Evolutionary conservation across 2,888 invertebrate genomes (phyloP).

Genomic region (Pollenia griseotomentosa): DNA sequence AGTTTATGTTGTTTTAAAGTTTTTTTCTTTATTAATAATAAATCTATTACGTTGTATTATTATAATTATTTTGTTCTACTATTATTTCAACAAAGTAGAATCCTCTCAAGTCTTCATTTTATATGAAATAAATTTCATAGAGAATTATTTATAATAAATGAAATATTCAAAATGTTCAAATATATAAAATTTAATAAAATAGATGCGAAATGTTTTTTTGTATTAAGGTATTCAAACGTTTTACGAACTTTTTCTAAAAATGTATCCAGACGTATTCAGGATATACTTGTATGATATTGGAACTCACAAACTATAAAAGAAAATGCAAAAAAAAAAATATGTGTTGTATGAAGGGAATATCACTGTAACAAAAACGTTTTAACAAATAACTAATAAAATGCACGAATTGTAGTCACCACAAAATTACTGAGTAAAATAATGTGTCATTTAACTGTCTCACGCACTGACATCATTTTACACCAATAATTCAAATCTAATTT

Average conservation of each 20-base stretch:
- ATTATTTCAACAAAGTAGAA: constrained; percentile 11
- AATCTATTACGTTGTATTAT: not conserved
- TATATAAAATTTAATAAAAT: not conserved
- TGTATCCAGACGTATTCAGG: too few species aligned
- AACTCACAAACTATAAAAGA: too few species aligned
- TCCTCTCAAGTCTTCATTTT: not conserved
- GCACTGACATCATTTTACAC: not conserved
- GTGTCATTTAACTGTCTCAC: constrained; percentile 13
- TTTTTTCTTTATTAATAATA: not conserved
- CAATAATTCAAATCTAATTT: constrained; percentile 53
- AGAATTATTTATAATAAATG: not conserved
- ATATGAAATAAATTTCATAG: not conserved
- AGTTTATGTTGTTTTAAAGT: constrained; percentile 3
- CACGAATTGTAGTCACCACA: not conserved
- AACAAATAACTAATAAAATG: not conserved
- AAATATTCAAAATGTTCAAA: not conserved
- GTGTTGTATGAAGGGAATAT: too few species aligned
- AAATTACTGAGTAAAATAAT: not conserved
- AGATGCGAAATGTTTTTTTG: too few species aligned
- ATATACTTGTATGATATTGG: too few species aligned
- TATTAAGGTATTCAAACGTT: too few species aligned
- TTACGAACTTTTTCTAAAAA: too few species aligned
- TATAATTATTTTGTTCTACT: not conserved
- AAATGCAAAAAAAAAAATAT: too few species aligned
- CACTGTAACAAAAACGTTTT: too few species aligned